These are phyloP conservation scores for Himantopus leucocephalus DNA, from an alignment of 2,113 vertebrate genomes.

Conservation along the genomic window DNA sequence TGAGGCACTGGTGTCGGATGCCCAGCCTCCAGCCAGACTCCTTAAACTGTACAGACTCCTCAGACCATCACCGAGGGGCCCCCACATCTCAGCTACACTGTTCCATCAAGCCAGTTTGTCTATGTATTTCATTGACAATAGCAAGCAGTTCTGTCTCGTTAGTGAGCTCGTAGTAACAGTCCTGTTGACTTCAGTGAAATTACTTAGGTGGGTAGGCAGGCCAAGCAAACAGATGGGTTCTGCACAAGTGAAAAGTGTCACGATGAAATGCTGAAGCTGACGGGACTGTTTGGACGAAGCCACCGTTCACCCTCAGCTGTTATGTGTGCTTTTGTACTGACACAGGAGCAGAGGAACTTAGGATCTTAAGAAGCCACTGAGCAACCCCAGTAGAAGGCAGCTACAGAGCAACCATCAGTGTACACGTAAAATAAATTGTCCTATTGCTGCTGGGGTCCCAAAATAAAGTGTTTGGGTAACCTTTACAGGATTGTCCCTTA, in stretches of 20 bases:
- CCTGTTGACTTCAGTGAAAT: not conserved
- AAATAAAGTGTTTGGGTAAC: not conserved
- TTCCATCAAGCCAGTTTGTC: not conserved
- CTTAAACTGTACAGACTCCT: not conserved
- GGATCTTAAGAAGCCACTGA: not conserved
- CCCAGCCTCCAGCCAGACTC: not conserved
- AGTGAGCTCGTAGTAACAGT: not conserved
- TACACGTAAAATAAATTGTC: not conserved
- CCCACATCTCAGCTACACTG: not conserved
- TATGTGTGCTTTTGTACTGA: not conserved
- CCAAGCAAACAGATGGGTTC: not conserved
- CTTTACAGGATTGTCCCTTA: not conserved
- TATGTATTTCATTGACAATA: not conserved
- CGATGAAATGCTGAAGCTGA: not conserved
- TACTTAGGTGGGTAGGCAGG: not conserved
- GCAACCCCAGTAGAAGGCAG: not conserved
- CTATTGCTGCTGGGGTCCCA: not conserved
- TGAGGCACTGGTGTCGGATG: not conserved
- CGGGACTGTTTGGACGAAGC: rapidly evolving
- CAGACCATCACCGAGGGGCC: no score
- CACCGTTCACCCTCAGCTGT: not conserved
- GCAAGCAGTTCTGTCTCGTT: not conserved
- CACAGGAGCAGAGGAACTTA: not conserved
- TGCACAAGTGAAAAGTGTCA: not conserved
- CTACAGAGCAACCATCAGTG: not conserved